Evolutionary conservation across 2,888 invertebrate species (phyloP).

Genomic region (Myopa tessellatipennis): DNA sequence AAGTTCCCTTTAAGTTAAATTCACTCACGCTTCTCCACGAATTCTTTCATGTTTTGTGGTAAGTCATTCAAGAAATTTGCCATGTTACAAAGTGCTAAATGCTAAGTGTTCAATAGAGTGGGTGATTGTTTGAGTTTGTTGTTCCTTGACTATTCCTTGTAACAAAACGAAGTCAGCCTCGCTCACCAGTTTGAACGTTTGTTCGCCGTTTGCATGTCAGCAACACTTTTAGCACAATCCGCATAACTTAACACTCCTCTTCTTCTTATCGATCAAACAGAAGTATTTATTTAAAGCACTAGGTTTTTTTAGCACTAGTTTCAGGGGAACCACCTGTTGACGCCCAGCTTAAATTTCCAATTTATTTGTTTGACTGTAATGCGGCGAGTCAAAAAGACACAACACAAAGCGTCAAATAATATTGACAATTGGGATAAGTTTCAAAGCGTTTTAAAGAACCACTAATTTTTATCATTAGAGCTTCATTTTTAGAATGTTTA

Average conservation of each 20-base stretch:
- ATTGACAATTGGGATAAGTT: no score
- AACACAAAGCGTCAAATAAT: no score
- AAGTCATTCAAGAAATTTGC: conserved; percentile 58
- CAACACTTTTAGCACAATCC: conserved; percentile 6
- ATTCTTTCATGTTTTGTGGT: conserved; percentile 53
- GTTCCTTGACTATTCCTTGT: neutral
- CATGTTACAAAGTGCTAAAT: conserved; percentile 46
- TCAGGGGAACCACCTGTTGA: neutral
- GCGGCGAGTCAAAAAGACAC: no score
- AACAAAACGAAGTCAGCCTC: neutral
- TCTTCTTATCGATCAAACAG: conserved; percentile 35
- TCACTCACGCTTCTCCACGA: conserved; percentile 57
- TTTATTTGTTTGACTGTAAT: no score
- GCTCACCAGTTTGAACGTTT: conserved; percentile 7
- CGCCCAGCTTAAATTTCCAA: no score
- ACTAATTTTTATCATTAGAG: no score
- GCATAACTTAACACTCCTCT: conserved; percentile 43
- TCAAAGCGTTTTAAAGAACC: no score
- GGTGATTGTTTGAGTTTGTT: neutral
- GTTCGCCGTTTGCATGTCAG: conserved; percentile 25
- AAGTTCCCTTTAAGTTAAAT: no score
- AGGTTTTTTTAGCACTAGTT: neutral
- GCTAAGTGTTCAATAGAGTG: neutral
- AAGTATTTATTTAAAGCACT: neutral
- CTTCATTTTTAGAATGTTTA: no score